These are phyloP conservation scores for Petaurus breviceps DNA, from an alignment of 2,113 vertebrate genomes.

Conservation along the genomic window DNA sequence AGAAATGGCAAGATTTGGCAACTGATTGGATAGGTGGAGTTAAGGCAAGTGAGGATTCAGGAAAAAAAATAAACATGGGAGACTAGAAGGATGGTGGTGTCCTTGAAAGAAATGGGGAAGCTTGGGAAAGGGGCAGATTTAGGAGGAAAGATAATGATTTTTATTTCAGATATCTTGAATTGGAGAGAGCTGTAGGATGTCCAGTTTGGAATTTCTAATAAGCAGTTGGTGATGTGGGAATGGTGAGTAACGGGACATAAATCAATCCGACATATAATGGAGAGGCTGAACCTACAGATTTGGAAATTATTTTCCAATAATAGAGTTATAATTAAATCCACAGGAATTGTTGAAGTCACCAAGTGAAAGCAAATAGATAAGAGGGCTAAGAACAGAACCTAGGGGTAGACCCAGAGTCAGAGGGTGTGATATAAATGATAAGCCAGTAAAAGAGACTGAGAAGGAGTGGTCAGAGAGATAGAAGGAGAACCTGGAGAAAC, in stretches of 20 bases:
- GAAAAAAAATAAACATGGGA: neutral
- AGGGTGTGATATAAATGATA: neutral
- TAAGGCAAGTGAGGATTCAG: neutral
- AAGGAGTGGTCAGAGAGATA: neutral
- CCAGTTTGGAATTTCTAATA: neutral
- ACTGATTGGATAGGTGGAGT: neutral
- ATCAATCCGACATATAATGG: no score
- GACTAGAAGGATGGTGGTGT: neutral
- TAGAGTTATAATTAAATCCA: neutral
- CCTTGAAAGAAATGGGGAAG: neutral
- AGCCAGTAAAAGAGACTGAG: neutral
- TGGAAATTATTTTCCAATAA: neutral
- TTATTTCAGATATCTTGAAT: neutral
- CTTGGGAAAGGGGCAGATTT: neutral
- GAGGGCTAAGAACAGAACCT: neutral
- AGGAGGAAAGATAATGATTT: neutral
- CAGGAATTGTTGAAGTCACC: neutral
- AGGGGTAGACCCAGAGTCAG: neutral
- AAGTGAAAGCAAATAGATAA: neutral
- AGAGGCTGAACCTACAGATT: neutral
- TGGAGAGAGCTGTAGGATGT: neutral
- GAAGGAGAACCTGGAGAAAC: neutral
- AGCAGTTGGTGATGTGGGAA: neutral
- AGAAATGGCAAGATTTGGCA: neutral
- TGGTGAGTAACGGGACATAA: neutral